Percentiles rank a stretch among this genome's conserved stretches.
Conservation (phyloP, 2,888 invertebrate species). For the Cosmia pyralina region DNA sequence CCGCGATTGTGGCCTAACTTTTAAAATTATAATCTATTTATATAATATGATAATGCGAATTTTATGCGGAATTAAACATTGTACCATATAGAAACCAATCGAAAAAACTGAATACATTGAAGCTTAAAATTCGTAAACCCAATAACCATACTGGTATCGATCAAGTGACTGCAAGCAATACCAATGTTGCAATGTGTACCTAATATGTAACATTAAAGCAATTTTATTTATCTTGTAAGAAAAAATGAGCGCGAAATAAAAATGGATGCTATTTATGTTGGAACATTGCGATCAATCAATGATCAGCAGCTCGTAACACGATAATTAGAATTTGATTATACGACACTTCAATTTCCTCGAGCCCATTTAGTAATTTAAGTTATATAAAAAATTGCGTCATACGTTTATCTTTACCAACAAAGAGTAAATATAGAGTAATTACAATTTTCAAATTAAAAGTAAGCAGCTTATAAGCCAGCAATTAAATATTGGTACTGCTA, state of each 20-base stretch:
- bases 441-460: constrained; percentile 32
- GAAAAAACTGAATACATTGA: background rate
- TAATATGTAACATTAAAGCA: constrained; percentile 19
- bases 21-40: constrained; percentile 20
- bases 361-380: constrained; percentile 30
- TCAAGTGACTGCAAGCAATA: constrained; percentile 7
- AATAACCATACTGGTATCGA: background rate
- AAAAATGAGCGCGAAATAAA: constrained; percentile 29
- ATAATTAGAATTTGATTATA: constrained; percentile 38
- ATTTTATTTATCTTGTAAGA: constrained; percentile 19
- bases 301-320: constrained; percentile 21
- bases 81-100: background rate
- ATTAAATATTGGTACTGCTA: constrained; percentile 33
- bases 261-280: constrained; percentile 17
- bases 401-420: constrained; percentile 5
- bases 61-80: background rate
- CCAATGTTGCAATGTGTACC: constrained; percentile 14
- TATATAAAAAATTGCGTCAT: constrained; percentile 42
- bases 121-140: background rate
- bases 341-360: constrained; percentile 29
- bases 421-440: constrained; percentile 13
- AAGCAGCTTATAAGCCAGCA: constrained; percentile 22
- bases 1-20: constrained; percentile 18
- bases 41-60: constrained; percentile 7
- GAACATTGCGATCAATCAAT: constrained; percentile 30